Evolutionary conservation across 1,140 invertebrate species (phyloP), one percentile per base, ranked within the genome.

Genomic region (Hydropsyche tenuis): DNA sequence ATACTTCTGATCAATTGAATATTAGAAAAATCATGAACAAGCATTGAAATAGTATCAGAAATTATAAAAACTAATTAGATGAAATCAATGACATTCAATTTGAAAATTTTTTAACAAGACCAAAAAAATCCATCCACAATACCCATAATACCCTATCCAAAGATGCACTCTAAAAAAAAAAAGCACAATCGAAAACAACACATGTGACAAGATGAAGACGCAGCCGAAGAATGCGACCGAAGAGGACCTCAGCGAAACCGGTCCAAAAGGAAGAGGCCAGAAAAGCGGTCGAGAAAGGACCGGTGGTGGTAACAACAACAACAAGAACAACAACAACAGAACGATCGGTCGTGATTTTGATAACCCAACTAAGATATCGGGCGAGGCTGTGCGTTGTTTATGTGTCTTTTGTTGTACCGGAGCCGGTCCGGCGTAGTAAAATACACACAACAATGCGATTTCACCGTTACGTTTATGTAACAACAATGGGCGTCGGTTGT

Each of bases 291-390:
- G 51, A 53, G 25, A 23, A 25, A 60, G 56, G 22, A 60, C 20
- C 56, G n/a, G 56, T 7, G 25, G 56, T 3, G 12, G 56, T 0
- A 60, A 7, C 20, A 60, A 11, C 27, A 43, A 37, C 23, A 64
- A 37, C 62, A 64, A 64, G 23, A 65, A 65, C 63, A 68, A 68
- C 65, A 68, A 48, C 45, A 30, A 14, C 11, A 63, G 2, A 62
- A 64, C 56, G 51, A 72, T 51, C 53, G 56, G 70, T 77, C 75
- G 75, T 77, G 75, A 77, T 77, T 72, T 77, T 73, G 75, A 77
- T 77, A 77, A 77, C 75, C 75, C 70, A 73, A 72, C 73, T 77
- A 69, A 62, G 75, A 76, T 76, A 76, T 76, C 42, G 72, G 9
- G 60, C 25, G n/a, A n/a, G n/a, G n/a, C 68, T 18, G 46, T 16